Conservation (phyloP, 2,888 invertebrate genomes). For the Drosophila imparisetae region DNA sequence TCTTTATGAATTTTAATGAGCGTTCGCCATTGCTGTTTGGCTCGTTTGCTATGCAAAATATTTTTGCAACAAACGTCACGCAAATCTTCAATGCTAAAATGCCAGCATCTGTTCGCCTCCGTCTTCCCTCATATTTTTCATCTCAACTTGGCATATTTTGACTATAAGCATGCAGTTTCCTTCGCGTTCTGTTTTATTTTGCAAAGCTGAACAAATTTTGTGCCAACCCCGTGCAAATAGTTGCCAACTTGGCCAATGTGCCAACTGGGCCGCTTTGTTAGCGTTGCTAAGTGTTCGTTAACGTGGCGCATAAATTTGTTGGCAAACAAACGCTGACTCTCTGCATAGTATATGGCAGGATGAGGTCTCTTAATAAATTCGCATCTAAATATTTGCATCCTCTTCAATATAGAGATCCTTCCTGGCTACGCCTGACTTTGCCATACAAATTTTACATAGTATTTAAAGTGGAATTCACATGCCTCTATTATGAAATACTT, state of each 20-base stretch:
- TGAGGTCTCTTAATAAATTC: conserved; percentile 48
- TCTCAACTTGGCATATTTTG: conserved; percentile 40
- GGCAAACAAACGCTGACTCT: conserved; percentile 63
- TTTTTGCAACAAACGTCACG: conserved; percentile 61
- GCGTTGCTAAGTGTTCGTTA: conserved; percentile 74
- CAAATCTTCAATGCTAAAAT: conserved; percentile 62
- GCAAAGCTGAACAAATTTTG: conserved; percentile 27
- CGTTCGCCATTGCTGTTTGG: conserved; percentile 36
- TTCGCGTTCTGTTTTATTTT: conserved; percentile 29
- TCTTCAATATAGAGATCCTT: conserved; percentile 15
- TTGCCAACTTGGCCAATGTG: conserved; percentile 68
- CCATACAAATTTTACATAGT: neutral
- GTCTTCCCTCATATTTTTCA: neutral
- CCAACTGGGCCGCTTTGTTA: conserved; percentile 65
- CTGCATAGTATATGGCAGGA: neutral
- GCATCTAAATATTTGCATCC: conserved; percentile 48
- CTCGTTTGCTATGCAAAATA: conserved; percentile 68
- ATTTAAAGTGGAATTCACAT: neutral
- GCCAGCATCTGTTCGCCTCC: conserved; percentile 26
- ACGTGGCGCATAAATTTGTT: conserved; percentile 74
- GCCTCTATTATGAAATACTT: neutral
- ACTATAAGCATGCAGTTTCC: conserved; percentile 46
- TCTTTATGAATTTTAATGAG: conserved; percentile 78
- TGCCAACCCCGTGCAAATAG: conserved; percentile 46
- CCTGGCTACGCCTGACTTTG: neutral